These are phyloP conservation scores for Bovichtus variegatus DNA, from an alignment of 2,797 vertebrate genomes.

Conservation along the genomic window DNA sequence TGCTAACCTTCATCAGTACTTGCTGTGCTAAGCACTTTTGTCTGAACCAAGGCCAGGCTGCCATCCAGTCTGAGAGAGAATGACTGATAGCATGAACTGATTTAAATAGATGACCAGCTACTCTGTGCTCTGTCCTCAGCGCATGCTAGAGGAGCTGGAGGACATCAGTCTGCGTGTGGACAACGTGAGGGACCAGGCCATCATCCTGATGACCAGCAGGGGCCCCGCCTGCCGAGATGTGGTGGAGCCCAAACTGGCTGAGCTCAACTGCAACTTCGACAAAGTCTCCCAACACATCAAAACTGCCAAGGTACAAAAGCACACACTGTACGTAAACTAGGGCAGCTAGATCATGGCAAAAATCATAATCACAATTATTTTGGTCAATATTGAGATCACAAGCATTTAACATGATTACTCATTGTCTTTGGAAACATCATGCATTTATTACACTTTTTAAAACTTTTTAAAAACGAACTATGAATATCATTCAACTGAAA, in stretches of 20 bases:
- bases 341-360: neutral
- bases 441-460: neutral
- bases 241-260: conserved; percentile 94
- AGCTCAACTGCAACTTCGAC: conserved; percentile 95
- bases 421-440: neutral
- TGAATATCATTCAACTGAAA: neutral
- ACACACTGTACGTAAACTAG: neutral
- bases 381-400: neutral
- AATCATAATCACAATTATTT: neutral
- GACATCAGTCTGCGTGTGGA: conserved; percentile 91
- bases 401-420: neutral
- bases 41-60: conserved; percentile 38
- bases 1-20: conserved; percentile 44
- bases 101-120: conserved; percentile 21
- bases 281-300: conserved; percentile 97
- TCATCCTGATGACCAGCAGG: conserved; percentile 92
- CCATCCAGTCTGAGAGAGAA: conserved; percentile 5
- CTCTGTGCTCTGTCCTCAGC: conserved; percentile 76
- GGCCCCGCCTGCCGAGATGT: conserved; percentile 90
- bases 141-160: conserved; percentile 90
- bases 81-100: conserved; percentile 21
- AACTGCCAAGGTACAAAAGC: conserved; percentile 87
- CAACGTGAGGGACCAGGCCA: conserved; percentile 91
- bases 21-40: conserved; percentile 17
- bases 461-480: neutral